phyloP scores from a whole-genome alignment of 2,113 vertebrate species.

The Papio anubis region DNA sequence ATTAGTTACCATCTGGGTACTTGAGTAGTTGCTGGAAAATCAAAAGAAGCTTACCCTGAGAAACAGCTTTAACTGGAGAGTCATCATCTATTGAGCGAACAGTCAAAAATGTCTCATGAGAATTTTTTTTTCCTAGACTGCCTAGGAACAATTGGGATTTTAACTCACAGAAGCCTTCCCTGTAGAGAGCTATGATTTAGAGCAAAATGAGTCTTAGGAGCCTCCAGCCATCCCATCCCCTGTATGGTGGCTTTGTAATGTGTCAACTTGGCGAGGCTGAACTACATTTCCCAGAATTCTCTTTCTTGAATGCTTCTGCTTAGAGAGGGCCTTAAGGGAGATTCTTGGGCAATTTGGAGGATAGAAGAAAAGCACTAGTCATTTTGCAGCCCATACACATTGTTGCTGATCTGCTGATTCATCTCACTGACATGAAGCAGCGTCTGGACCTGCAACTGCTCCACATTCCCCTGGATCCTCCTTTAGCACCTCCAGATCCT shows the following conservation, averaged over 20 bases:
- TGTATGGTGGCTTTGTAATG: background rate
- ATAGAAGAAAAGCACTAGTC: background rate
- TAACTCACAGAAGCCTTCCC: constrained; percentile 20
- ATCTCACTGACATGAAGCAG: background rate
- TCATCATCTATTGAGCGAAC: background rate
- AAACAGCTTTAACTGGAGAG: background rate
- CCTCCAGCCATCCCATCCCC: background rate
- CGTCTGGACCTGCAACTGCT: background rate
- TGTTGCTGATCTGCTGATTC: background rate
- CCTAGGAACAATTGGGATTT: constrained; percentile 62
- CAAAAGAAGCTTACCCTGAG: background rate
- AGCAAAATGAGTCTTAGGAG: constrained; percentile 15
- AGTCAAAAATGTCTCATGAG: background rate
- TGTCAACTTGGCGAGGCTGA: background rate
- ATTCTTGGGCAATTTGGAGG: background rate
- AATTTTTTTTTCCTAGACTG: background rate
- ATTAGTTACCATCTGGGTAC: constrained; percentile 5
- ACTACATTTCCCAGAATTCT: background rate
- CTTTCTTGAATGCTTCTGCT: background rate
- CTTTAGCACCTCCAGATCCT: background rate
- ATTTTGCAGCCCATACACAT: background rate
- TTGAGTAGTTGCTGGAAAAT: constrained; percentile 4
- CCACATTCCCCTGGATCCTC: background rate
- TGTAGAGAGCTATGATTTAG: constrained; percentile 46
- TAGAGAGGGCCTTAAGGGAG: background rate